These are phyloP conservation scores for Crematogaster levior DNA, from an alignment of 2,888 invertebrate species.

Conservation along the genomic window DNA sequence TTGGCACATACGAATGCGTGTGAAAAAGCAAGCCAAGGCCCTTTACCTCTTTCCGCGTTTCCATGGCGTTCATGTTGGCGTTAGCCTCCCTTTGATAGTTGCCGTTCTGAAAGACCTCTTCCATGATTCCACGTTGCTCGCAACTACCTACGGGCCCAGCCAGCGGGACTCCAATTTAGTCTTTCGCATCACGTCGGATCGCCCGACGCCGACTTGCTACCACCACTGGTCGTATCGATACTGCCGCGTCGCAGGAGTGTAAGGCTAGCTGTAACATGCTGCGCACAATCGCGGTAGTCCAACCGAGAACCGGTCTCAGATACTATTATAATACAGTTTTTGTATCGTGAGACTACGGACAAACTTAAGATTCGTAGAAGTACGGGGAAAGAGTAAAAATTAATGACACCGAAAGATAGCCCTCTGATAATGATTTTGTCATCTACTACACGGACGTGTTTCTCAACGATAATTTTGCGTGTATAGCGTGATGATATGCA, in stretches of 20 bases:
- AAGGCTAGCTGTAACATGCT: slow-evolving; percentile 8
- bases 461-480: background rate
- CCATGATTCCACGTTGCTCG: slow-evolving; percentile 74
- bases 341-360: background rate
- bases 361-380: background rate
- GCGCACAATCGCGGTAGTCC: slow-evolving; percentile 17
- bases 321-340: background rate
- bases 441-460: background rate
- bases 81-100: slow-evolving; percentile 79
- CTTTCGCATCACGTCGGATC: slow-evolving; percentile 29
- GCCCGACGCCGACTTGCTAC: slow-evolving; percentile 6
- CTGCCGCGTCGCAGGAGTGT: slow-evolving; percentile 10
- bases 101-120: slow-evolving; percentile 82
- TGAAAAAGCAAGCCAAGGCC: slow-evolving; percentile 8
- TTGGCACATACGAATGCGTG: slow-evolving; percentile 55
- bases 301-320: background rate
- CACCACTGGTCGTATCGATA: slow-evolving; percentile 31
- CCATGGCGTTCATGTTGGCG: slow-evolving; percentile 75
- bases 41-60: slow-evolving; percentile 80
- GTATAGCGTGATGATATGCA: background rate
- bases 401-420: background rate
- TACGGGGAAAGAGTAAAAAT: background rate
- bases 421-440: background rate
- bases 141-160: background rate
- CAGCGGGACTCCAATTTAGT: background rate